Evolutionary conservation across 2,113 vertebrate genomes (phyloP).

Genomic region (Salvelinus alpinus): DNA sequence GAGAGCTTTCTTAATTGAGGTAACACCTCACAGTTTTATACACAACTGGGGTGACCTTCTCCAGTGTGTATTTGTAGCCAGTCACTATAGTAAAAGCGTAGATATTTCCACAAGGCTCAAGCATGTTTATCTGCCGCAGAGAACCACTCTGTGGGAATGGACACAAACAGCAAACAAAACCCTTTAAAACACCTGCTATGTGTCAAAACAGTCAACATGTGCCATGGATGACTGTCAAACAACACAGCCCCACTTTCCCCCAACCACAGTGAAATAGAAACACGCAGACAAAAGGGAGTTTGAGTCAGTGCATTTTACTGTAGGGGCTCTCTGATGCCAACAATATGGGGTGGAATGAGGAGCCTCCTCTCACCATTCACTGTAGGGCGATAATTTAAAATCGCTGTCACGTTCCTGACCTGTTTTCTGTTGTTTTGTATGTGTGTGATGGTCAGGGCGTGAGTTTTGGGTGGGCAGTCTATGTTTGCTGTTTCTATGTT

Average conservation of each 20-base stretch:
- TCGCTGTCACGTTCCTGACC: too few relatives aligned
- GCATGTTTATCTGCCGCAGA: conserved; percentile 17
- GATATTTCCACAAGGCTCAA: conserved; percentile 5
- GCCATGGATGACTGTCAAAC: conserved; percentile 42
- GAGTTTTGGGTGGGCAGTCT: too few relatives aligned
- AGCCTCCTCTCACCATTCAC: not conserved
- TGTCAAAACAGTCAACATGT: conserved; percentile 51
- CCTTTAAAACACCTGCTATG: conserved; percentile 54
- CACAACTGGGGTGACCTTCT: not conserved
- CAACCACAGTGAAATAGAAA: conserved; percentile 20
- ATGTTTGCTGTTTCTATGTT: too few relatives aligned
- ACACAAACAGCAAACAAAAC: conserved; percentile 51
- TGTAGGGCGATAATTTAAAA: too few relatives aligned
- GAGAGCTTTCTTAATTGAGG: not conserved
- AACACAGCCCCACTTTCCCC: conserved; percentile 18
- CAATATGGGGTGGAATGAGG: not conserved
- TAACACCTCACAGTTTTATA: not conserved
- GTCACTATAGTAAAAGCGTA: not conserved
- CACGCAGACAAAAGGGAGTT: not conserved
- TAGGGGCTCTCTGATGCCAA: not conserved
- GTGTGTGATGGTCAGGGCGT: too few relatives aligned
- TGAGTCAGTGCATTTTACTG: conserved; percentile 14
- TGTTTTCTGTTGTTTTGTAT: too few relatives aligned
- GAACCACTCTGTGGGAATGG: conserved; percentile 31
- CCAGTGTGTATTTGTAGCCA: not conserved